Base-by-base conservation (phyloP, 2,113 vertebrate species). In the Labeo rohita region DNA sequence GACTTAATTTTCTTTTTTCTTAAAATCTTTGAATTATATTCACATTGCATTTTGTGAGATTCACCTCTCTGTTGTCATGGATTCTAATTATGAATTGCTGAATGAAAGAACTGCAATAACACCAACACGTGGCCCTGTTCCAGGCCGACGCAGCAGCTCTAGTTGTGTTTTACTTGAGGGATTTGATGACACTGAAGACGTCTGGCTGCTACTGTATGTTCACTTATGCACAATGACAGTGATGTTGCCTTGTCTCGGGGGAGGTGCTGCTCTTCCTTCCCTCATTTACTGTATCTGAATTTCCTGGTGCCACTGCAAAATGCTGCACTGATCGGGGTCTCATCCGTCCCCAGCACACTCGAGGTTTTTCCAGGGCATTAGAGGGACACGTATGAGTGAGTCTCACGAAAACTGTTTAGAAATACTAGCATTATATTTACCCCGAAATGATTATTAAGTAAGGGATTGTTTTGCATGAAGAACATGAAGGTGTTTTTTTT, bases 181-280 rank as follows among this genome's bases (percentile, higher is more conserved):
- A 74, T 73, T 66, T 81, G 66, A 75, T 87, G 87, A 87, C 85
- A 82, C 78, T 85, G 87, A 81, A 77, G 80, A 85, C 68, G 63
- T 88, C 85, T 84, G 68, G 74, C 83, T 87, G 88, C 90, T 91
- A 89, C 90, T 90, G 85, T 84, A 76, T 84, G 73, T 66, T 84
- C 75, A 84, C 86, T 75, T 79, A 80, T 88, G 81, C 84, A 89
- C 87, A 88, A 70, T 68, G 74, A 56, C 80, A 36, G 75, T 59
- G 54, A 85, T 87, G 86, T 84, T 85, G 61, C 73, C 83, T 87
- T 89, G 21, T 85, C 49, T 77, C 28, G 50, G 59, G 72, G 83
- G 16, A 11, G 82, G 61, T 45, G 28, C 61, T 43, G 11, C 34
- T 21, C 50, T 28, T 73, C 56, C 12, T 77, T 78, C 72, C 34